A percentile compares a stretch with the other conserved stretches of the same genome.
These are phyloP conservation scores for Anolis carolinensis DNA, from an alignment of 2,113 vertebrate species.

Conservation along the genomic window DNA sequence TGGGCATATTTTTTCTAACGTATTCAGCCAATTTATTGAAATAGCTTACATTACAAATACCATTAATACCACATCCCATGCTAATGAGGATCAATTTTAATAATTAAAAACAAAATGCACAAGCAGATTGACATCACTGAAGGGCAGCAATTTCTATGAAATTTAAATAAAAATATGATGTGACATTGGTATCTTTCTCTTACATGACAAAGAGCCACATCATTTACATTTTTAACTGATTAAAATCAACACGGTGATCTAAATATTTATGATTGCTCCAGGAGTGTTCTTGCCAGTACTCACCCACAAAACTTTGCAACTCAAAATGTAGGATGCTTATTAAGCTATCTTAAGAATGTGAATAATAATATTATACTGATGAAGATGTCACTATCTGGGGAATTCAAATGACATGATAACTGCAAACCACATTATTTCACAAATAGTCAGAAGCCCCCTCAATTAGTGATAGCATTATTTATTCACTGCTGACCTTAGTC, in stretches of 20 bases:
- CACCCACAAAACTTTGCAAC: conserved; percentile 7
- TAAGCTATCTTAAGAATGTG: conserved; percentile 36
- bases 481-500: conserved; percentile 25
- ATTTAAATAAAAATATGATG: conserved; percentile 34
- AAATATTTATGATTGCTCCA: conserved; percentile 53
- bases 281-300: conserved; percentile 19
- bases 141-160: conserved; percentile 29
- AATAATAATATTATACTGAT: conserved; percentile 17
- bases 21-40: conserved; percentile 45
- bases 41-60: conserved; percentile 47
- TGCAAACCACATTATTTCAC: not conserved
- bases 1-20: conserved; percentile 42
- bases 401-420: conserved; percentile 22
- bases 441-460: conserved; percentile 1
- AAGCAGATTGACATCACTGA: conserved; percentile 45
- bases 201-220: conserved; percentile 34
- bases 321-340: conserved; percentile 35
- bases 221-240: conserved; percentile 43
- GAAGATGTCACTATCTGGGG: not conserved
- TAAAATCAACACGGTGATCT: conserved; percentile 34
- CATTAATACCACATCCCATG: conserved; percentile 34
- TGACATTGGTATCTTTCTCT: conserved; percentile 7
- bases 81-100: conserved; percentile 52
- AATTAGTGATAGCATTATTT: conserved; percentile 1
- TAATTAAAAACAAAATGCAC: conserved; percentile 31